phyloP scores from a whole-genome alignment of 2,888 invertebrate genomes.

The Drosophila paramelanica region DNA sequence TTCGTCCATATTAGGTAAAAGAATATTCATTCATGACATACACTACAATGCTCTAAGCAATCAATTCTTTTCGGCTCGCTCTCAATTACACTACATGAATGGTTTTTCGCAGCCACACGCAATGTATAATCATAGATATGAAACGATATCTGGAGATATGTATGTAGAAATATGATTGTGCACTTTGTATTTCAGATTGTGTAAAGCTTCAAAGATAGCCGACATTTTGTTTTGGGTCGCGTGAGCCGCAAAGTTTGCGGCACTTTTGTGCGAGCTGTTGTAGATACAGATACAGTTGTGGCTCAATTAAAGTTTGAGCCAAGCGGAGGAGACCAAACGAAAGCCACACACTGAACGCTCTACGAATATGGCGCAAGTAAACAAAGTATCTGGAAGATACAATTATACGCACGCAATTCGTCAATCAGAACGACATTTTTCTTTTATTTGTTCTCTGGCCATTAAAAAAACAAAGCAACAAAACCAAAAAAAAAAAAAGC shows the following conservation, averaged over 20 bases:
- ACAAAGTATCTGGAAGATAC: conserved; percentile 80
- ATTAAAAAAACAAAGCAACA: conserved; percentile 57
- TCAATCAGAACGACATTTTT: conserved; percentile 84
- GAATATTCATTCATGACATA: conserved; percentile 21
- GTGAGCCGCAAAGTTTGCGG: conserved; percentile 56
- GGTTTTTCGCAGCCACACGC: conserved; percentile 56
- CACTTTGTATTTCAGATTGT: conserved; percentile 33
- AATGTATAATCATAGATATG: conserved; percentile 14
- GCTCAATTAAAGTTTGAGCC: conserved; percentile 70
- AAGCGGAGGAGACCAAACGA: conserved; percentile 35
- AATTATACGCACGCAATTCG: conserved; percentile 85
- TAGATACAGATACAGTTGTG: conserved; percentile 56
- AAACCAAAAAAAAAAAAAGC: conserved; percentile 36
- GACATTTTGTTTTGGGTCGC: conserved; percentile 72
- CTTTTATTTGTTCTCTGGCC: conserved; percentile 78
- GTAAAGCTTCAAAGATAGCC: conserved; percentile 67
- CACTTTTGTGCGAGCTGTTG: conserved; percentile 45
- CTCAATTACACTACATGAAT: conserved; percentile 62
- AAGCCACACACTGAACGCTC: conserved; percentile 45
- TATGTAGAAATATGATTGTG: conserved; percentile 6
- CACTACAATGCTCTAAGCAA: conserved; percentile 27
- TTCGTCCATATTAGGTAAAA: conserved; percentile 3
- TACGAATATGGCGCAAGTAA: conserved; percentile 76
- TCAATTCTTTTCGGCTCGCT: conserved; percentile 26
- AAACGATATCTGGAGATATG: conserved; percentile 12